A percentile compares a stretch with the other conserved stretches of the same genome.
Evolutionary conservation across 2,113 vertebrate genomes (phyloP).

Genomic region (Cacatua alba): DNA sequence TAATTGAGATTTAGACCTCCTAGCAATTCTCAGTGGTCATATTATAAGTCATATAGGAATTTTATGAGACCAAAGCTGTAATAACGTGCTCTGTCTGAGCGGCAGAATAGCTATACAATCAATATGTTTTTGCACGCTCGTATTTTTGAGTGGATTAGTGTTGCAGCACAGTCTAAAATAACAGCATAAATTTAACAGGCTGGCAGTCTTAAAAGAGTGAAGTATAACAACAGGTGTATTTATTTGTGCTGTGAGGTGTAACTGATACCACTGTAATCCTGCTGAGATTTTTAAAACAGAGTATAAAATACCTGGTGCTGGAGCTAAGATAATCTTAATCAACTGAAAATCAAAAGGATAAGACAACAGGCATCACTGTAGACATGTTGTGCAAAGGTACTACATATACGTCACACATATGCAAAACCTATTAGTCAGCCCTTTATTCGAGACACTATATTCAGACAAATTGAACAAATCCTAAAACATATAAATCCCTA

Average conservation of each 20-base stretch:
- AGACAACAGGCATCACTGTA: conserved; percentile 39
- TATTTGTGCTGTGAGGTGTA: conserved; percentile 12
- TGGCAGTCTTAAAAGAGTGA: conserved; percentile 43
- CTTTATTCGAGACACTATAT: conserved; percentile 63
- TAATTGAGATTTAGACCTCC: conserved; percentile 10
- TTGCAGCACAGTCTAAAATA: not conserved
- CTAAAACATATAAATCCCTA: conserved; percentile 71
- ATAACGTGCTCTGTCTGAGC: not conserved
- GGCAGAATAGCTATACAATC: not conserved
- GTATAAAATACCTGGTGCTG: not conserved
- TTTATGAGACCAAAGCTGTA: conserved; percentile 20
- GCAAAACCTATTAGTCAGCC: conserved; percentile 48
- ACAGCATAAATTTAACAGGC: not conserved
- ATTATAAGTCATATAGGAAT: not conserved
- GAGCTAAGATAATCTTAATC: not conserved
- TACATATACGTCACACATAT: not conserved
- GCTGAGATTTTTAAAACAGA: conserved; percentile 34
- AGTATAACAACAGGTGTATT: not conserved
- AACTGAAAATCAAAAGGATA: not conserved
- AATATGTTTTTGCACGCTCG: not conserved
- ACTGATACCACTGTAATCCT: not conserved
- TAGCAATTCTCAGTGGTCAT: not conserved
- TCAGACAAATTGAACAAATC: conserved; percentile 67
- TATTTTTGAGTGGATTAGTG: not conserved
- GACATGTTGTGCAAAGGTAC: conserved; percentile 31